Evolutionary conservation across 2,888 invertebrate genomes (phyloP), one percentile per base, ranked within the genome.

Genomic region (Leptothorax acervorum): DNA sequence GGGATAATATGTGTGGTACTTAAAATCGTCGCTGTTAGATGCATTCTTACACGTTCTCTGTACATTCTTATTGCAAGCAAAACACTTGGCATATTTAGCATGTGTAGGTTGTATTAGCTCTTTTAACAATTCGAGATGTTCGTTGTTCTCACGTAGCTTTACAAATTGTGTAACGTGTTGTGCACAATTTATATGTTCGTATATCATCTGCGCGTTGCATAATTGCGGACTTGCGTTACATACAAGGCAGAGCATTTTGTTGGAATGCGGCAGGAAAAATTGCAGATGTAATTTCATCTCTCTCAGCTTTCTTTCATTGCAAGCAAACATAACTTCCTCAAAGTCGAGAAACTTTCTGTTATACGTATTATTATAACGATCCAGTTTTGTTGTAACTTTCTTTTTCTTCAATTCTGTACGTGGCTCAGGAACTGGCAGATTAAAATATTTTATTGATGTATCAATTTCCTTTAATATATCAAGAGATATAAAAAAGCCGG

Each of bases 131-230:
- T 39, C 5, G 1, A 3, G 6, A 0, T 62, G 18, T 0, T 28
- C 12, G 8, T 66, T 5, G 6, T 23, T 9, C n/a, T 45, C 9
- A 3, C 62, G 15, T 35, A 63, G 15, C 6, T 51, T n/a, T 9
- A 6, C 35, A 51, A 60, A n/a, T 31, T 42, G 12, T n/a, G 0
- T 4, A 28, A 35, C 9, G 48, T 88, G 85, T 11, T 2, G 1
- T 15, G 5, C 0, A 3, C 28, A 18, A 57, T 23, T 42, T 23
- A 81, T 23, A 39, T 89, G 89, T 31, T 87, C 84, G 11, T 83
- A 85, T 31, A 86, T 57, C 3, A 15, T 1, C 8, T 82, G 28
- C 23, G 75, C 18, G 23, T 85, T 55, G 15, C 23, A 39, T 0
- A 51, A 31, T 35, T 82, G 15, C 0, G 2, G 31, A 28, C 35